Base-by-base conservation (phyloP, 2,888 invertebrate genomes). In the Adelphocoris suturalis region DNA sequence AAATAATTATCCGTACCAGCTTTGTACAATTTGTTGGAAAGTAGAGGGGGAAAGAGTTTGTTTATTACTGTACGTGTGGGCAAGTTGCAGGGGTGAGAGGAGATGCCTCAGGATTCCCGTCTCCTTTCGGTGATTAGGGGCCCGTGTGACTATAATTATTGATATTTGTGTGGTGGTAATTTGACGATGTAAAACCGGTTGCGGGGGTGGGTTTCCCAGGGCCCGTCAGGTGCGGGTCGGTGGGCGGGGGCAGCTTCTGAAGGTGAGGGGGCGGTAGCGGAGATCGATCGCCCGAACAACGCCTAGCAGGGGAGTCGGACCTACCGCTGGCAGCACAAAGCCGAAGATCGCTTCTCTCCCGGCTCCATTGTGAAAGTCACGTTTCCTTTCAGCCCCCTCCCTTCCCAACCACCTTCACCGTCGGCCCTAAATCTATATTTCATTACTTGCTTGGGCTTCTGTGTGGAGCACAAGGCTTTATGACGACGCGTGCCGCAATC, bases 351-450 rank as follows among this genome's bases (percentile, higher is more conserved):
- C 78, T 48, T 11, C 82, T 16, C 46, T 81, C 81, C 82, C 82
- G 11, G 47, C 47, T 19, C 48, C 75, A 86, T 86, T 86, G 86
- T 86, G 75, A 47, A 86, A 86, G 86, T 86, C 86, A 86, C 86
- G 86, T 86, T 86, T 48, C 82, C 27, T 82, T 27, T n/a, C 80
- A n/a, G n/a, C 82, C 82, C 27, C 47, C 23, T 48, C 82, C 19
- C 11, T 52, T 0, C 7, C 52, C 80, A 11, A 13, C 82, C 47
- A 0, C 14, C 81, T 0, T 81, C 86, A 16, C 46, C 61, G 16
- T 19, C 4, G 68, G 28, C 68, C 37, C 88, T 88, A 88, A 88
- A 88, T 88, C 80, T 88, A 88, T 88, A 88, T 88, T 88, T 88
- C 78, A 88, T 88, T 88, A 88, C 88, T 88, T 13, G 88, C 57